These are phyloP conservation scores for Drosophila nigritarsus DNA, from an alignment of 2,888 invertebrate genomes.

Conservation along the genomic window DNA sequence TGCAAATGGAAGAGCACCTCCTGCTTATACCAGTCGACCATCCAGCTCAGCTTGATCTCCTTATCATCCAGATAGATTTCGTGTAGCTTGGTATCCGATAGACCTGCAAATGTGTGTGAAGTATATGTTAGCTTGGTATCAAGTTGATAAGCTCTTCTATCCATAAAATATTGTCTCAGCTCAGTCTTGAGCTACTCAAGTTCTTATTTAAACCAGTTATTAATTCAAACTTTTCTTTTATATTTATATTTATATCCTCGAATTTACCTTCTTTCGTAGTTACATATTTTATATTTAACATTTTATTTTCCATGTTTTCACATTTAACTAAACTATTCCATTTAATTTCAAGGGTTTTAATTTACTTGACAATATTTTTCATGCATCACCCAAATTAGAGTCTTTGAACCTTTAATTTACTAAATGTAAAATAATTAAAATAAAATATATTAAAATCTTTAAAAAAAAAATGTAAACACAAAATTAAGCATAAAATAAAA, in stretches of 20 bases:
- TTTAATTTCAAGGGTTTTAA: background rate
- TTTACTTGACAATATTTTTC: no score
- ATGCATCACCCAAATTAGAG: no score
- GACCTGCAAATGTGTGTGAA: constrained; percentile 60
- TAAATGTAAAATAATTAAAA: no score
- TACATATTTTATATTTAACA: background rate
- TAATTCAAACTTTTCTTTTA: background rate
- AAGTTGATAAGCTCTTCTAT: background rate
- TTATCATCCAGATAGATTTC: constrained; percentile 83
- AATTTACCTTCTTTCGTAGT: background rate
- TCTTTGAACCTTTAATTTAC: no score
- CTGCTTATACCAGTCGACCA: constrained; percentile 85
- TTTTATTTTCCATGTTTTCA: background rate
- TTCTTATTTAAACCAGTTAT: background rate
- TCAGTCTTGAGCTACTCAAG: background rate
- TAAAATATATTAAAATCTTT: no score
- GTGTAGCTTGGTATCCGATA: constrained; percentile 84
- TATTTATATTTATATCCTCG: background rate
- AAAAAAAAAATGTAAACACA: no score
- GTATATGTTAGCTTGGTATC: background rate
- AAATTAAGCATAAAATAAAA: no score
- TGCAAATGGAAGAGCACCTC: constrained; percentile 85
- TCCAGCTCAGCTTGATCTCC: constrained; percentile 85
- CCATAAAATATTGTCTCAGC: background rate
- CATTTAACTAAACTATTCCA: background rate